Evolutionary conservation across 1,140 invertebrate species (phyloP).

Genomic region (Meloidogyne chitwoodi): DNA sequence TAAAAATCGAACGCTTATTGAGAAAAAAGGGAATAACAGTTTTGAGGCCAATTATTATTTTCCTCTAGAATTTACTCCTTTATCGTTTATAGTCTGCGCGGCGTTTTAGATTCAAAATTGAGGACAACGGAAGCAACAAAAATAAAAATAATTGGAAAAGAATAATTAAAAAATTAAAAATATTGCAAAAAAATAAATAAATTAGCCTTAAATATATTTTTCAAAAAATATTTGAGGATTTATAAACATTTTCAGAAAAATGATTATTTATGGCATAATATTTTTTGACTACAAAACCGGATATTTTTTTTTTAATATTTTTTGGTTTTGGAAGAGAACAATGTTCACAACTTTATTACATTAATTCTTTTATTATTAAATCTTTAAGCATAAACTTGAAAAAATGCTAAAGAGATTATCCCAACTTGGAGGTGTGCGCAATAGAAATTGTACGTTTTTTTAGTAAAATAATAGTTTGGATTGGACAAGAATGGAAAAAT

Average conservation of each 20-base stretch:
- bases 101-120: not conserved
- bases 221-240: not conserved
- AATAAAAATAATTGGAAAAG: not conserved
- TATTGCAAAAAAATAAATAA: not conserved
- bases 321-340: not conserved
- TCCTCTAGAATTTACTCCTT: not conserved
- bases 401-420: not conserved
- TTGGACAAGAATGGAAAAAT: not conserved
- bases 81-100: not conserved
- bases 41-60: not conserved
- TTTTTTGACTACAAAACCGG: not conserved
- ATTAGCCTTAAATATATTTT: not conserved
- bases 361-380: not conserved
- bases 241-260: no score
- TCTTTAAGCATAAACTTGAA: not conserved
- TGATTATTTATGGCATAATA: not conserved
- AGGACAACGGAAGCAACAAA: not conserved
- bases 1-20: not conserved
- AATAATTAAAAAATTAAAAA: not conserved
- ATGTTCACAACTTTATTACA: not conserved
- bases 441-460: not conserved
- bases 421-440: not conserved
- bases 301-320: not conserved
- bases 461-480: not conserved
- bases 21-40: not conserved